Evolutionary conservation across 2,888 invertebrate species (phyloP).

Genomic region (Ryuthela nishihirai): DNA sequence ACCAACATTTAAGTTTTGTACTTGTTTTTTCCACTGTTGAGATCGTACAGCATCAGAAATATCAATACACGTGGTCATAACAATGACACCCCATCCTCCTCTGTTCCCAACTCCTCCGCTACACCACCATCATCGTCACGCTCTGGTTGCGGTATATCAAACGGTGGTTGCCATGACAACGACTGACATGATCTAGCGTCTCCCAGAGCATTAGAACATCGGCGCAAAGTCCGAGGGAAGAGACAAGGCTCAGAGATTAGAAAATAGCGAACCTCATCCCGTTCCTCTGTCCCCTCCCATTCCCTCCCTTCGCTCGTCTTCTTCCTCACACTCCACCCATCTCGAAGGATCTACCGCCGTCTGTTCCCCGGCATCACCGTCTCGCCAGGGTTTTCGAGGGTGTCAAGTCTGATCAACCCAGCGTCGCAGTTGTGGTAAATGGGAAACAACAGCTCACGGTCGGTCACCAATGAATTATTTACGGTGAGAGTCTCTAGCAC

Average conservation of each 20-base stretch:
- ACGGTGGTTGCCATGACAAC: slow-evolving; percentile 22
- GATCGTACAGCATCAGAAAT: too few relatives aligned
- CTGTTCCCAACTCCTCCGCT: too few relatives aligned
- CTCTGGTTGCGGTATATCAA: slow-evolving; percentile 33
- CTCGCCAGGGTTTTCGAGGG: background rate
- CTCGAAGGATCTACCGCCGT: background rate
- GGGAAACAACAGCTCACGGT: slow-evolving; percentile 26
- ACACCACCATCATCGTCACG: too few relatives aligned
- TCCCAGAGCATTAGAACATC: too few relatives aligned
- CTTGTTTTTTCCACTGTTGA: too few relatives aligned
- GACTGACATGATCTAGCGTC: background rate
- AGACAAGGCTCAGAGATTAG: too few relatives aligned
- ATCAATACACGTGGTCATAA: too few relatives aligned
- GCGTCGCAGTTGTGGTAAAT: slow-evolving; percentile 12
- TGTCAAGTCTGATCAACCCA: slow-evolving; percentile 20
- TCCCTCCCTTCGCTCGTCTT: too few relatives aligned
- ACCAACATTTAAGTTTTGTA: too few relatives aligned
- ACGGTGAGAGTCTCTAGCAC: slow-evolving; percentile 4
- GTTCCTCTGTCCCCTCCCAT: background rate
- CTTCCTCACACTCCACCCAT: slow-evolving; percentile 14
- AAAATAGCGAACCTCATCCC: too few relatives aligned
- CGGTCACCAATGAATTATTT: slow-evolving; percentile 32
- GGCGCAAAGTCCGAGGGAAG: too few relatives aligned
- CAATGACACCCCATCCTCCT: too few relatives aligned
- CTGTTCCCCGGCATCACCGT: slow-evolving; percentile 1